Conservation (phyloP, 64 coral and sea anemone species). For the Astreopora myriophthalma region DNA sequence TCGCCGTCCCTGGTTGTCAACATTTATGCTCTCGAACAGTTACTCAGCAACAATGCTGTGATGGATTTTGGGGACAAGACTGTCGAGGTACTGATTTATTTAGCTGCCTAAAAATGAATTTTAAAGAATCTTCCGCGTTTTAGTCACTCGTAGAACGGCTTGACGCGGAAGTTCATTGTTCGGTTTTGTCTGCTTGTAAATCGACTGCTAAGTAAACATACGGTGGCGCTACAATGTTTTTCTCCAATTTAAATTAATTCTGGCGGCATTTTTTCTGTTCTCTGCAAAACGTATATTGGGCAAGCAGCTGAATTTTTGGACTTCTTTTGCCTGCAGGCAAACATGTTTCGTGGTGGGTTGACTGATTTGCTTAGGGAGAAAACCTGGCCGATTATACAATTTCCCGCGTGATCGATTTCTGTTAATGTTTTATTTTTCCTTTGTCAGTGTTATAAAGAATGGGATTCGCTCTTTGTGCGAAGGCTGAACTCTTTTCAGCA, state of each 20-base stretch:
- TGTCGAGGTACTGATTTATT: constrained; percentile 91
- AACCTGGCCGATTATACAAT: background rate
- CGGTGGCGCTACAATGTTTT: background rate
- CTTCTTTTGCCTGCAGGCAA: too few species aligned
- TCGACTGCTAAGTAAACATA: too few species aligned
- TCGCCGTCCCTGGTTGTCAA: constrained; percentile 57
- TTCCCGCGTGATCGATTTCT: background rate
- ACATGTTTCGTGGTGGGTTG: background rate
- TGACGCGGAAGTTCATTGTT: background rate
- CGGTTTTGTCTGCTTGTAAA: background rate
- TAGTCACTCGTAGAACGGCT: background rate
- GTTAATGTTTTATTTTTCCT: background rate
- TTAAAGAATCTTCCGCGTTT: background rate
- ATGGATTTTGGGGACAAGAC: constrained; percentile 77
- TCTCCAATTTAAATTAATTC: background rate
- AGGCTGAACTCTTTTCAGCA: background rate
- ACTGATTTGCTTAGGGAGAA: background rate
- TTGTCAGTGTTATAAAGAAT: too few species aligned
- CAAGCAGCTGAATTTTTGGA: background rate
- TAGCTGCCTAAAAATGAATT: background rate
- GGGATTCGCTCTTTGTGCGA: background rate
- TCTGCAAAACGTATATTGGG: background rate
- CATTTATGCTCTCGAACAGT: constrained; percentile 63
- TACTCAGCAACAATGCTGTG: constrained; percentile 53
- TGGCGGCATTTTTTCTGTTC: background rate